Percentiles rank a stretch among this genome's conserved stretches.
These are phyloP conservation scores for Phallusia fumigata DNA, from an alignment of 23 tunicate genomes.

Conservation along the genomic window DNA sequence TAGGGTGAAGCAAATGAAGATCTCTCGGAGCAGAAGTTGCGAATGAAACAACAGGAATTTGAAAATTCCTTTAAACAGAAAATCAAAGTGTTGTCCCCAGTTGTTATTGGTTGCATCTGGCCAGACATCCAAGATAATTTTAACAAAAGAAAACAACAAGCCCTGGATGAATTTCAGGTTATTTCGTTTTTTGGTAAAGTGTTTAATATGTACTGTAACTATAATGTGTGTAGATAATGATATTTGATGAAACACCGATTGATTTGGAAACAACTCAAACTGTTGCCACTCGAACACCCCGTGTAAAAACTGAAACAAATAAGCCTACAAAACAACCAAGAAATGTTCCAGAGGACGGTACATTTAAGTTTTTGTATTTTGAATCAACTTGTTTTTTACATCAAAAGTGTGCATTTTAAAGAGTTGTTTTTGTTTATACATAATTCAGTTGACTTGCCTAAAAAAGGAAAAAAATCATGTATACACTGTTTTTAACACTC, in stretches of 20 bases:
- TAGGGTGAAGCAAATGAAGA: constrained; percentile 51
- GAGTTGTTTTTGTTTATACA: too few species aligned
- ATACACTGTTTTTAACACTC: too few species aligned
- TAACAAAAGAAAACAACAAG: constrained; percentile 17
- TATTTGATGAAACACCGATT: constrained; percentile 36
- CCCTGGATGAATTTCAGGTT: constrained; percentile 59
- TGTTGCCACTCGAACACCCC: not conserved
- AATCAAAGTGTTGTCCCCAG: constrained; percentile 56
- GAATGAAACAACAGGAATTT: constrained; percentile 88
- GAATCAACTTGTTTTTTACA: too few species aligned
- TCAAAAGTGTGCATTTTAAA: too few species aligned
- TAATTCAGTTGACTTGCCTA: too few species aligned
- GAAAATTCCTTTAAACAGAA: constrained; percentile 86
- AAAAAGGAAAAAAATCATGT: too few species aligned
- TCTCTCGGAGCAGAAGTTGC: constrained; percentile 67
- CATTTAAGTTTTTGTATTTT: not conserved
- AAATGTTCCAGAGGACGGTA: not conserved
- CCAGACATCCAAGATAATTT: constrained; percentile 23
- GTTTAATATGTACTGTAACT: not conserved
- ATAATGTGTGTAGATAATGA: constrained; percentile 6
- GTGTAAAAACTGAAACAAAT: not conserved
- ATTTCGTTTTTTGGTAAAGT: not conserved
- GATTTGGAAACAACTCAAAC: constrained; percentile 16
- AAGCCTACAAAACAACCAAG: not conserved
- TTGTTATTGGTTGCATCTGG: constrained; percentile 78